Evolutionary conservation across 2,888 invertebrate species (phyloP).

Genomic region (Bombyx huttoni): DNA sequence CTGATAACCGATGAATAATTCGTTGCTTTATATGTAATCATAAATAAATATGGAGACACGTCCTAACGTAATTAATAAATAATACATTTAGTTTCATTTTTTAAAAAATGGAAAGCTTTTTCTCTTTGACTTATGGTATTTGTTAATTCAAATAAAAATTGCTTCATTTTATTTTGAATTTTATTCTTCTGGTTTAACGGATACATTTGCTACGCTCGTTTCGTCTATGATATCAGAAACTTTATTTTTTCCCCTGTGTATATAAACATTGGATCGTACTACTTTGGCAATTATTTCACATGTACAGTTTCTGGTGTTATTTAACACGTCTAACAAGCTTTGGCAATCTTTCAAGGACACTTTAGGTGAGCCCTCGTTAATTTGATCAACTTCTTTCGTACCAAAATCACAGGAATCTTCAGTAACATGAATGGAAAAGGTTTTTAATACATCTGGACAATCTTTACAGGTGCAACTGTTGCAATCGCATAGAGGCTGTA

Average conservation of each 20-base stretch:
- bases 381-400: slow-evolving; percentile 6
- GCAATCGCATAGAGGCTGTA: slow-evolving; percentile 35
- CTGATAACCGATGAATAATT: slow-evolving; percentile 4
- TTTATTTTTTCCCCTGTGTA: slow-evolving; percentile 14
- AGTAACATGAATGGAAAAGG: slow-evolving; percentile 20
- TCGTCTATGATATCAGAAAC: neutral
- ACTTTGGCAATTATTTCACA: slow-evolving; percentile 33
- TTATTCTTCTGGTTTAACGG: neutral
- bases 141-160: neutral
- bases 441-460: slow-evolving; percentile 29
- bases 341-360: neutral
- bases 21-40: slow-evolving; percentile 3
- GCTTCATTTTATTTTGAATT: neutral
- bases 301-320: slow-evolving; percentile 17
- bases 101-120: too few species aligned
- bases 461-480: slow-evolving; percentile 17
- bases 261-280: slow-evolving; percentile 22
- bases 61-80: too few species aligned
- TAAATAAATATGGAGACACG: too few species aligned
- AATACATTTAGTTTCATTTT: too few species aligned
- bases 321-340: slow-evolving; percentile 20
- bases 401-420: slow-evolving; percentile 19
- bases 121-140: too few species aligned
- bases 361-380: neutral
- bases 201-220: neutral